Evolutionary conservation across 2,113 vertebrate genomes (phyloP).

Genomic region (Gnathonemus echidnorhynchus): DNA sequence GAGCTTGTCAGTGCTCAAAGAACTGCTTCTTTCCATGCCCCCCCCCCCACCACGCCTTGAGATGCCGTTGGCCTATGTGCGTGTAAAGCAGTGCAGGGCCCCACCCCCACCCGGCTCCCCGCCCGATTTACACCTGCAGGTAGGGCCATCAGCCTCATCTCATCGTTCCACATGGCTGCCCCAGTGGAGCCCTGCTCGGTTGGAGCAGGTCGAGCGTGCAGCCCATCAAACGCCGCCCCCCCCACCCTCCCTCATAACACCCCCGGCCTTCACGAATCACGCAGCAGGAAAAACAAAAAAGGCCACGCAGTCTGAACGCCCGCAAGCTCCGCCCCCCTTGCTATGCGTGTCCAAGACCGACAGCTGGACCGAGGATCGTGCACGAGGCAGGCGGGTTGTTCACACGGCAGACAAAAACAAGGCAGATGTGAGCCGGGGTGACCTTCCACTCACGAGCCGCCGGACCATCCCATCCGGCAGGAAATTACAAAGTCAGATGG

Average conservation of each 20-base stretch:
- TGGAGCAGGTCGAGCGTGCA: neutral
- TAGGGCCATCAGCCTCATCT: neutral
- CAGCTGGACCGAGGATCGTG: neutral
- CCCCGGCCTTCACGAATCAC: neutral
- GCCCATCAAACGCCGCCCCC: neutral
- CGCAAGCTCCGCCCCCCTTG: neutral
- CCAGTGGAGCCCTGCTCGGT: neutral
- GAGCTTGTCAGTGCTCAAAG: neutral
- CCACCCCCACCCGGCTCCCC: neutral
- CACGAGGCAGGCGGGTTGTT: neutral
- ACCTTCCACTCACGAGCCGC: neutral
- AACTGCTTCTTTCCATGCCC: neutral
- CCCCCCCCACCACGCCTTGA: neutral
- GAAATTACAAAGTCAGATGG: slow-evolving; percentile 22
- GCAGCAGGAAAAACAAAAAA: neutral
- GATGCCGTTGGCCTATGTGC: neutral
- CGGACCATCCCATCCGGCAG: neutral
- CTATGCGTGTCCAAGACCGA: neutral
- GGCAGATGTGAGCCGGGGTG: neutral
- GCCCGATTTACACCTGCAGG: neutral
- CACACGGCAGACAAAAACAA: neutral
- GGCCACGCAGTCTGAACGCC: neutral
- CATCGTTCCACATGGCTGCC: slow-evolving; percentile 9
- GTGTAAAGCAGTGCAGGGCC: slow-evolving; percentile 13
- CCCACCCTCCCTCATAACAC: neutral